Base-by-base conservation (phyloP, 2,797 vertebrate genomes). In the Clarias platycephalus region DNA sequence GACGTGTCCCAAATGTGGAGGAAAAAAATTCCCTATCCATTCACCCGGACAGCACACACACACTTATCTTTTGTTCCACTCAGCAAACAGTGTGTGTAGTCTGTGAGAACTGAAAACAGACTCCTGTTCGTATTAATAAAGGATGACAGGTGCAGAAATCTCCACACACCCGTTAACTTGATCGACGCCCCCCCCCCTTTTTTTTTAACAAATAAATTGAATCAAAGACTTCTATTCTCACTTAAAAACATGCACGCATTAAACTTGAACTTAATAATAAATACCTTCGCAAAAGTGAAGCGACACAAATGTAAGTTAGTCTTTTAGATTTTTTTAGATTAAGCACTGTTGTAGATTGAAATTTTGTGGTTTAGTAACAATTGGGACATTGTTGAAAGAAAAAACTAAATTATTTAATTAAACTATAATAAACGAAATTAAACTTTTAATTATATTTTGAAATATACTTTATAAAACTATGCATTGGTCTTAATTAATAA, bases 1-100 rank as follows among this genome's bases (percentile, higher is more conserved):
- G 89, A 91, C 88, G 70, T 91, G 90, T 53, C 58, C 83, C 76
- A 80, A 80, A 80, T 49, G 24, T 60, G 20, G 67, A 80, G 77
- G 7, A 10, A 18, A 63, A 24, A 79, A 80, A 85, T 80, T 57
- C 28, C 44, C 26, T 24, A 60, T 63, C 70, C 7, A 44, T 34
- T 79, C 44, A 80, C 40, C 60, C 77, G 0, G 7, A 64, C 49
- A 70, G 9, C 64, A 80, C 67, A 79, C 62, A 79, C 67, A 26
- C 68, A 28, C 58, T 63, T 64, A 84, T 72, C 68, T 64, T 74
- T 74, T 64, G 83, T 81, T 85, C 78, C 78, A 75, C 83, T 81
- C 67, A 80, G 78, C 78, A 85, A 85, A 85, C 78, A 81, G 31
- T 80, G 58, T 62, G 68, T 72, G 77, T 64, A 81, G 71, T 66